Evolutionary conservation across 1,140 invertebrate species (phyloP).

Genomic region (Zaprionus capensis): DNA sequence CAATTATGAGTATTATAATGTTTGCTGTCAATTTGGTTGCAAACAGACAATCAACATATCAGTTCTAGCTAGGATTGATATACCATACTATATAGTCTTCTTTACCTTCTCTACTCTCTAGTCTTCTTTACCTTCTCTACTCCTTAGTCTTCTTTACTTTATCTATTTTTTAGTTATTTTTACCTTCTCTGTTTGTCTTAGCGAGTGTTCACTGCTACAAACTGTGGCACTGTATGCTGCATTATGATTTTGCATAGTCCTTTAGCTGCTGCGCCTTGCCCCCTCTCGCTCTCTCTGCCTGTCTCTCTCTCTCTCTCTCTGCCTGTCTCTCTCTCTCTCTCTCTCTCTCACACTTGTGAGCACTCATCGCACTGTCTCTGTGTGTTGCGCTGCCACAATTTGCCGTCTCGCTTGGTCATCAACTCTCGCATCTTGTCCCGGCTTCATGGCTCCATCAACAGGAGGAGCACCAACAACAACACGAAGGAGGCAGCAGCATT

Average conservation of each 20-base stretch:
- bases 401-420: slow-evolving; percentile 8
- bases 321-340: background rate
- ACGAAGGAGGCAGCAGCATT: slow-evolving; percentile 5
- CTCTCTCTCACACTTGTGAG: slow-evolving; percentile 1
- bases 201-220: background rate
- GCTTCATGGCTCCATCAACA: slow-evolving; percentile 10
- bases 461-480: background rate
- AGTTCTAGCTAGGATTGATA: no score
- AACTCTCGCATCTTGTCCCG: slow-evolving; percentile 11
- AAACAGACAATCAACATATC: no score
- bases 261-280: background rate
- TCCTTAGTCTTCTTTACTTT: no score
- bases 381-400: background rate
- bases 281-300: background rate
- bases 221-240: background rate
- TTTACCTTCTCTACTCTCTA: no score
- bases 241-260: slow-evolving; percentile 25
- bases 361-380: background rate
- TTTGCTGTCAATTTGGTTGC: no score
- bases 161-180: no score
- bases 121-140: no score
- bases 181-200: background rate
- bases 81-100: no score
- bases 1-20: no score
- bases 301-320: no score